phyloP scores from a whole-genome alignment of 2,113 vertebrate species.

The Haplotaxodon microlepis region DNA sequence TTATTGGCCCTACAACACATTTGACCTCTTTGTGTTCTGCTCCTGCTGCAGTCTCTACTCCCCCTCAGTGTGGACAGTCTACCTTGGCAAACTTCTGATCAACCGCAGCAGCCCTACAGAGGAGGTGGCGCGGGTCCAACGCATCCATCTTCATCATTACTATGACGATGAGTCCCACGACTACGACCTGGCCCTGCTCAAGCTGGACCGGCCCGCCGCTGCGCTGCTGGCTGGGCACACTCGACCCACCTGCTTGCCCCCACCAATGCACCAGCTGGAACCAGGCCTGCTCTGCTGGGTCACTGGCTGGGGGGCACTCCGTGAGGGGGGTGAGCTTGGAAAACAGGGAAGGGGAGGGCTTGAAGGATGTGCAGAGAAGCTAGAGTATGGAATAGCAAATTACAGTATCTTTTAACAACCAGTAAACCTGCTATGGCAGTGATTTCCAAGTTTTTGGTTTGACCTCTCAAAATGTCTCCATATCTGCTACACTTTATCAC shows the following conservation, averaged over 20 bases:
- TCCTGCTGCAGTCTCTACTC: conserved; percentile 71
- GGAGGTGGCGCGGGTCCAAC: conserved; percentile 79
- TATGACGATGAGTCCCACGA: conserved; percentile 84
- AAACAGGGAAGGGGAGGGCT: background rate
- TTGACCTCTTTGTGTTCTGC: background rate
- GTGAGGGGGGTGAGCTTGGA: conserved; percentile 75
- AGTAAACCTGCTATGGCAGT: background rate
- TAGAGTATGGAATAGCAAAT: background rate
- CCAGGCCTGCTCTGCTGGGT: conserved; percentile 87
- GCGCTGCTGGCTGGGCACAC: conserved; percentile 50
- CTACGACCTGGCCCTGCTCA: conserved; percentile 87
- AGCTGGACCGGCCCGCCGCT: conserved; percentile 76
- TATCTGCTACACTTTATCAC: background rate
- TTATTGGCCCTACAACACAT: background rate
- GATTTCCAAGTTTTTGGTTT: background rate
- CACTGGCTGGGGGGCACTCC: conserved; percentile 85
- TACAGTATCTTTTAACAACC: background rate
- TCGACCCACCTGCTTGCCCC: conserved; percentile 82
- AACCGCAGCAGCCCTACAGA: conserved; percentile 72
- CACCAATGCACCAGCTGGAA: conserved; percentile 80
- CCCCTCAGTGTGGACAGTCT: conserved; percentile 82
- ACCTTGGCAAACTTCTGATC: conserved; percentile 81
- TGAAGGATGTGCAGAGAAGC: background rate
- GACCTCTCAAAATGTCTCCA: background rate
- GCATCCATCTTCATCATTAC: conserved; percentile 83